These are phyloP conservation scores for Ridgeia piscesae DNA, from an alignment of 1,140 invertebrate species.

Conservation along the genomic window DNA sequence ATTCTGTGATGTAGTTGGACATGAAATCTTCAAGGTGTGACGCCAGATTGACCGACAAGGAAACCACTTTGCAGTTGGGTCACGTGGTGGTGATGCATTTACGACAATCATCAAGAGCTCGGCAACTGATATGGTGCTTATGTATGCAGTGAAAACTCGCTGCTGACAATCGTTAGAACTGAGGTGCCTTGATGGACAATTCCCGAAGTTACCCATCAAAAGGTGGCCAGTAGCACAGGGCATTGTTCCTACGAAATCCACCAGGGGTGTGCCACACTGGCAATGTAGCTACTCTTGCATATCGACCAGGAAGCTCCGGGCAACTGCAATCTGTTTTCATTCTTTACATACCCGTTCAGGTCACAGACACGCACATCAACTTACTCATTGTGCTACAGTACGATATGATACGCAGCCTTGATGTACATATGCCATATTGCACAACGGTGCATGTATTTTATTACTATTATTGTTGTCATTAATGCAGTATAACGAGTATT, in stretches of 20 bases:
- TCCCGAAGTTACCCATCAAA: not conserved
- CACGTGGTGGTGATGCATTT: not conserved
- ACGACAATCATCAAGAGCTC: not conserved
- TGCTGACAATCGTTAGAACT: not conserved
- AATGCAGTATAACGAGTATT: not conserved
- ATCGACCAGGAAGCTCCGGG: not conserved
- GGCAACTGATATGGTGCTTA: not conserved
- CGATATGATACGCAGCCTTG: not conserved
- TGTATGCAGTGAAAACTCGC: not conserved
- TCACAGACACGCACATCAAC: not conserved
- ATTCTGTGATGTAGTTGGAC: not conserved
- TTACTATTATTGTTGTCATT: not conserved
- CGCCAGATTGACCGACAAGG: not conserved
- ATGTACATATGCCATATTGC: not conserved
- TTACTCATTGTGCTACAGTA: not conserved
- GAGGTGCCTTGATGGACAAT: not conserved
- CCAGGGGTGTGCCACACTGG: not conserved
- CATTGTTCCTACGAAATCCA: not conserved
- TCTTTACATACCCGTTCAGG: not conserved
- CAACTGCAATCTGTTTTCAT: not conserved
- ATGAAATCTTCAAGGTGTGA: not conserved
- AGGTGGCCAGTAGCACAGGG: not conserved
- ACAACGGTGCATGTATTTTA: not conserved
- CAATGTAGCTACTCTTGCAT: not conserved
- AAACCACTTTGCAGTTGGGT: not conserved